Evolutionary conservation across 2,113 vertebrate genomes (phyloP).

Genomic region (Dicaeum eximium): DNA sequence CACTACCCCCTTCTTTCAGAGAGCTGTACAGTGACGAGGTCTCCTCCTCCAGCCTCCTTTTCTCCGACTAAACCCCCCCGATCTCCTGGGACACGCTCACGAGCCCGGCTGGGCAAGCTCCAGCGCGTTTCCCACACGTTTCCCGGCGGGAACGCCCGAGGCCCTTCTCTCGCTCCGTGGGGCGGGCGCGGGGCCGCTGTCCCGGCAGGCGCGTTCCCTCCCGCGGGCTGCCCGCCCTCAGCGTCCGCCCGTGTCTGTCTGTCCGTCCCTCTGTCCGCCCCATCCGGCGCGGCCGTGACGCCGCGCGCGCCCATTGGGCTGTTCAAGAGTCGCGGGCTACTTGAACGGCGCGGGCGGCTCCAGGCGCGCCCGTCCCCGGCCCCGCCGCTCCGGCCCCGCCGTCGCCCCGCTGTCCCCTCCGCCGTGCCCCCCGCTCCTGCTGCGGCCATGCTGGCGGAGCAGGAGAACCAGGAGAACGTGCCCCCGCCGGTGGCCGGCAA

Average conservation of each 20-base stretch:
- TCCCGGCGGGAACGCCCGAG: not conserved
- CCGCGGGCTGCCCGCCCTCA: not conserved
- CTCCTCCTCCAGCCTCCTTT: not conserved
- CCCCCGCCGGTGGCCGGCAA: conserved; percentile 68
- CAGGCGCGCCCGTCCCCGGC: not conserved
- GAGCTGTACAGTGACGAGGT: fast-evolving
- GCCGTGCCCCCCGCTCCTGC: not conserved
- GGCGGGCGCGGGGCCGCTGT: not conserved
- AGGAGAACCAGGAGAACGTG: conserved; percentile 87
- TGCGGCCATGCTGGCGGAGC: conserved; percentile 55
- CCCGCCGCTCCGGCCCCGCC: not conserved
- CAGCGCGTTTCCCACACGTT: not conserved
- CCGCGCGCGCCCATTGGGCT: conserved; percentile 76
- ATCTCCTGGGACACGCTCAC: not conserved
- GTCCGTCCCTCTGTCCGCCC: not conserved
- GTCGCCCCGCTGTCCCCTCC: not conserved
- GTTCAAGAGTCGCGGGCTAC: conserved; percentile 99
- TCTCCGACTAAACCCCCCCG: fast-evolving
- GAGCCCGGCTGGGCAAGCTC: not conserved
- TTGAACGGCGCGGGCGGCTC: conserved; percentile 81
- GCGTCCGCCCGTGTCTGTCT: not conserved
- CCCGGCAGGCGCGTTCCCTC: not conserved
- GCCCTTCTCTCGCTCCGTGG: not conserved
- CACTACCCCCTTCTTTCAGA: not conserved
- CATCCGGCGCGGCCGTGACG: not conserved